Conservation (phyloP, 2,888 invertebrate species). For the Bombyx huttoni region DNA sequence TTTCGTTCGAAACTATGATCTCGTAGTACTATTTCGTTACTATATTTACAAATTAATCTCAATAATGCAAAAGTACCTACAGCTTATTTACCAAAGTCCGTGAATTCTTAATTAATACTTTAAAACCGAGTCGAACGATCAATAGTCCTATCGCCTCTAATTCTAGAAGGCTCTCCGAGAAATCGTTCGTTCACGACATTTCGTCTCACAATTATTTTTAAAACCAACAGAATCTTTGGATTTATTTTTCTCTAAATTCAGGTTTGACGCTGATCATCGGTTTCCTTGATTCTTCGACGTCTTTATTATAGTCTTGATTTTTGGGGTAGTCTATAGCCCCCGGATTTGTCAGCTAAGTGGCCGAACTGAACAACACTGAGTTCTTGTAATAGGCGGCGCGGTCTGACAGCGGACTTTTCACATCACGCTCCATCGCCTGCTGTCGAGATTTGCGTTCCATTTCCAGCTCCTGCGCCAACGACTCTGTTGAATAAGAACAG, state of each 20-base stretch:
- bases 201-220: slow-evolving; percentile 14
- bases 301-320: slow-evolving; percentile 41
- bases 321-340: slow-evolving; percentile 56
- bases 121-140: neutral
- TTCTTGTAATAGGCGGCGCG: slow-evolving; percentile 89
- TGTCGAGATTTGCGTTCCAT: slow-evolving; percentile 89
- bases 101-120: neutral
- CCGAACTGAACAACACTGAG: slow-evolving; percentile 90
- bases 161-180: slow-evolving; percentile 12
- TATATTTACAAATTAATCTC: slow-evolving; percentile 64
- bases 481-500: slow-evolving; percentile 75
- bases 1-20: slow-evolving; percentile 41
- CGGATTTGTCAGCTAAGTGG: slow-evolving; percentile 76
- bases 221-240: slow-evolving; percentile 26
- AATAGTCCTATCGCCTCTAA: neutral
- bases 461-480: slow-evolving; percentile 88
- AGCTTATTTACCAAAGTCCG: slow-evolving; percentile 7
- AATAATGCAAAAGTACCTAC: slow-evolving; percentile 24
- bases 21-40: slow-evolving; percentile 50
- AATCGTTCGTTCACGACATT: slow-evolving; percentile 13
- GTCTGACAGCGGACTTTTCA: slow-evolving; percentile 89
- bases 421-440: slow-evolving; percentile 85
- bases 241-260: slow-evolving; percentile 66
- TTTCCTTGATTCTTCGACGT: slow-evolving; percentile 53
- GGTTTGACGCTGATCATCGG: slow-evolving; percentile 71